Conservation (phyloP, 2,113 vertebrate genomes). For the Sander vitreus region DNA sequence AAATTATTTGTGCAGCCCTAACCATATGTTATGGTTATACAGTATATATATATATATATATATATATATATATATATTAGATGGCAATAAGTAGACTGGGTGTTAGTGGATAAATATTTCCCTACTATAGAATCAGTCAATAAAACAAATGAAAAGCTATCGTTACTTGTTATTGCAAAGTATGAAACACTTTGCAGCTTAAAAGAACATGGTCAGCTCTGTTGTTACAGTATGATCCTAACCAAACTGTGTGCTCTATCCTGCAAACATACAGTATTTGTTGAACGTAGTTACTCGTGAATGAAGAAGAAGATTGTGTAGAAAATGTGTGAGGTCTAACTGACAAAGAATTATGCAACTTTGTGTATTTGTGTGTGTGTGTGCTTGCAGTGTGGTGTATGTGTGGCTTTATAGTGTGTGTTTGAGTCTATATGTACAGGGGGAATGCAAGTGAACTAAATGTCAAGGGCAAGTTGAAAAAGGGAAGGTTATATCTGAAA, state of each 20-base stretch:
- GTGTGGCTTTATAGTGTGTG: conserved; percentile 22
- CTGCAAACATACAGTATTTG: not conserved
- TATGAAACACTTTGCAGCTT: not conserved
- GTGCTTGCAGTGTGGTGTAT: not conserved
- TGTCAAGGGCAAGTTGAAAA: conserved; percentile 82
- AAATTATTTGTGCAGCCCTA: conserved; percentile 9
- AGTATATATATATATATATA: too few relatives aligned
- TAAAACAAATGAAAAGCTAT: conserved; percentile 20
- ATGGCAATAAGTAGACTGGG: not conserved
- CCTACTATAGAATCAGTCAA: not conserved
- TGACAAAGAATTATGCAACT: conserved; percentile 15
- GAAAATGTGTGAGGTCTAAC: conserved; percentile 20
- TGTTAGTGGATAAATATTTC: not conserved
- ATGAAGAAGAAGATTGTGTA: conserved; percentile 1
- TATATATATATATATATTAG: too few relatives aligned
- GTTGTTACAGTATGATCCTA: conserved; percentile 1
- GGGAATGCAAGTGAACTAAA: conserved; percentile 76
- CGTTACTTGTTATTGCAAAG: conserved; percentile 4
- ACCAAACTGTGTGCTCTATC: not conserved
- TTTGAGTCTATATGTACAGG: conserved; percentile 54
- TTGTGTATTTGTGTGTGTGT: conserved; percentile 13
- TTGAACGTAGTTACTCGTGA: not conserved
- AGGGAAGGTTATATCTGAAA: conserved; percentile 75
- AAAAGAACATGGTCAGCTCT: not conserved
- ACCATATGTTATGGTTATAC: conserved; percentile 3